phyloP scores from a whole-genome alignment of 2,888 invertebrate genomes.

The Trachelus troglodyta region DNA sequence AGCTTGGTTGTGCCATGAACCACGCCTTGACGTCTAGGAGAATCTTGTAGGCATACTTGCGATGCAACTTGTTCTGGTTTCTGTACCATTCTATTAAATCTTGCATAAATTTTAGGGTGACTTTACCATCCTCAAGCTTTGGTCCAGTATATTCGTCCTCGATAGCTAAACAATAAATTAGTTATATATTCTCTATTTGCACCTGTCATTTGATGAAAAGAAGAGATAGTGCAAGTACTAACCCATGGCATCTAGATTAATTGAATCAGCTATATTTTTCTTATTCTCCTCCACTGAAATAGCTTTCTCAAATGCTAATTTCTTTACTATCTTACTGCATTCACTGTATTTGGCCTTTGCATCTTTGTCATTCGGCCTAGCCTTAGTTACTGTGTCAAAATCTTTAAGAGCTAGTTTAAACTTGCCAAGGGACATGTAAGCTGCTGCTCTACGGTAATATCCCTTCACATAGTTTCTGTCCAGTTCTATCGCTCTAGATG shows the following conservation, averaged over 20 bases:
- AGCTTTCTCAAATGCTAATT: constrained; percentile 95
- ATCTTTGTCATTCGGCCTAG: constrained; percentile 93
- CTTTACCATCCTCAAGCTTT: constrained; percentile 84
- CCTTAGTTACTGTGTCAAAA: constrained; percentile 96
- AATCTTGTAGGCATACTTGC: constrained; percentile 98
- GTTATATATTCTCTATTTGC: neutral
- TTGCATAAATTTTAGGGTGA: constrained; percentile 89
- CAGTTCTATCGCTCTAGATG: constrained; percentile 88
- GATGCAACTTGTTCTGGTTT: constrained; percentile 92
- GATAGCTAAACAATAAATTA: constrained; percentile 74
- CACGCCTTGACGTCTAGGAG: constrained; percentile 88
- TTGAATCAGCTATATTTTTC: constrained; percentile 87
- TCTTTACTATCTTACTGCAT: constrained; percentile 95
- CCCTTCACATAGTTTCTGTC: constrained; percentile 94
- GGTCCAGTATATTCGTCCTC: constrained; percentile 97
- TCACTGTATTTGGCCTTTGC: constrained; percentile 92
- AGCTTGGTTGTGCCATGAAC: constrained; percentile 85
- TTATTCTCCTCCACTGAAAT: constrained; percentile 93
- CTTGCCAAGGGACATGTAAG: constrained; percentile 97
- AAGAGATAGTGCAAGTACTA: constrained; percentile 58
- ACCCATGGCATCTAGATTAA: constrained; percentile 93
- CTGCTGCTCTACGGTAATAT: constrained; percentile 95
- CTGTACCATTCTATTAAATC: constrained; percentile 92
- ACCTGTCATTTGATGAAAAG: neutral
- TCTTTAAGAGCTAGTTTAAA: constrained; percentile 96